These are phyloP conservation scores for Sylvietta virens DNA, from an alignment of 2,113 vertebrate species.

Conservation along the genomic window DNA sequence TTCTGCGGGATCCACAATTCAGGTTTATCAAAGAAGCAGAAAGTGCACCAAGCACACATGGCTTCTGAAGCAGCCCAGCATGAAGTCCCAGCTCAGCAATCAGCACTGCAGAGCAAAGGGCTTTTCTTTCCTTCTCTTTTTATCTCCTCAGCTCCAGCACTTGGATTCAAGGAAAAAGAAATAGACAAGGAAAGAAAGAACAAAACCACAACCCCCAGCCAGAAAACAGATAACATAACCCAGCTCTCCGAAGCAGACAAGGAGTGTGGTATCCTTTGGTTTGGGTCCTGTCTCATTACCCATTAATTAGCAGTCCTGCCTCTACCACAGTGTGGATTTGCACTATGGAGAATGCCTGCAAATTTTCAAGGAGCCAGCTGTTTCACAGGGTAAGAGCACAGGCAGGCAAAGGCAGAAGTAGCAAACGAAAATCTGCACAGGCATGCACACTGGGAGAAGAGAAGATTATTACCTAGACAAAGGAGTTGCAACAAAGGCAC, in stretches of 20 bases:
- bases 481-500: background rate
- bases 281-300: background rate
- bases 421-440: background rate
- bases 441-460: background rate
- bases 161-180: background rate
- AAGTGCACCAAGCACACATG: background rate
- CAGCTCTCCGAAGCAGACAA: background rate
- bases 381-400: background rate
- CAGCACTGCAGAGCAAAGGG: background rate
- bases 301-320: background rate
- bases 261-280: background rate
- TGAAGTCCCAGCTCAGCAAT: background rate
- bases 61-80: background rate
- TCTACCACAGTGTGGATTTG: background rate
- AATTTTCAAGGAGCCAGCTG: background rate
- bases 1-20: background rate
- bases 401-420: background rate
- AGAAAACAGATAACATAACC: background rate
- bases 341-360: background rate
- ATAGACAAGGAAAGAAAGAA: background rate
- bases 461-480: background rate
- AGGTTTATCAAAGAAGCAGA: background rate
- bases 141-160: rapidly evolving
- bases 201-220: background rate
- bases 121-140: background rate